Base-by-base conservation (phyloP, 1,140 invertebrate genomes). In the Trachelipus rathkii region DNA sequence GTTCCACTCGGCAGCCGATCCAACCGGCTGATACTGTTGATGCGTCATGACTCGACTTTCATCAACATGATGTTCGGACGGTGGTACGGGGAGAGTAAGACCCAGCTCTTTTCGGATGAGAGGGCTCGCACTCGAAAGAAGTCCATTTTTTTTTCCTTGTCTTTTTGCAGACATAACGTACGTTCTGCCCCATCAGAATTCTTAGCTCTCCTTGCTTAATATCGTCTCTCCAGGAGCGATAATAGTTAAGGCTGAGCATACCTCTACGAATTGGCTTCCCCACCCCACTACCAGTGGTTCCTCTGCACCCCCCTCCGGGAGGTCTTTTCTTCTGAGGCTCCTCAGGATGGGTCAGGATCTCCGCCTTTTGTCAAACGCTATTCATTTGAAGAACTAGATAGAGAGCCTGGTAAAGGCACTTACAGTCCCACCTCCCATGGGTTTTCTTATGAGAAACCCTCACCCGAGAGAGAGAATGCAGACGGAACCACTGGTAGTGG, bases 211-310 rank as follows among this genome's bases (percentile, higher is more conserved):
- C 60, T 19, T 72, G 33, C 0, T 15, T 21, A 21, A 45, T n/a
- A 4, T 23, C 45, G 10, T 74, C 73, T 78, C 78, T 45, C 76
- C 78, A 4, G 81, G 80, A 53, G 81, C 77, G n/a, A n/a, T n/a
- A n/a, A 44, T 81, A 81, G 33, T 81, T 81, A 81, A 81, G n/a
- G 81, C 81, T 79, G 69, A 9, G 81, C 78, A 13, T 73, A 11
- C 46, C 76, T 23, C 76, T 44, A 33, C 72, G 72, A 11, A 72
- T 43, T n/a, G n/a, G 11, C 72, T 66, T 71, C 77, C 21, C 6
- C 19, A 10, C 68, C 78, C 15, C 69, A 24, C 11, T 15, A 3
- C 43, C 23, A 10, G 10, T 53, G 0, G 60, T 33, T n/a, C 53
- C 73, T 53, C 45, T n/a, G 44, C 71, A 33, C 8, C 50, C 8